Evolutionary conservation across 2,797 vertebrate genomes (phyloP), one percentile per base, ranked within the genome.

Genomic region (Hozukius guyotensis): DNA sequence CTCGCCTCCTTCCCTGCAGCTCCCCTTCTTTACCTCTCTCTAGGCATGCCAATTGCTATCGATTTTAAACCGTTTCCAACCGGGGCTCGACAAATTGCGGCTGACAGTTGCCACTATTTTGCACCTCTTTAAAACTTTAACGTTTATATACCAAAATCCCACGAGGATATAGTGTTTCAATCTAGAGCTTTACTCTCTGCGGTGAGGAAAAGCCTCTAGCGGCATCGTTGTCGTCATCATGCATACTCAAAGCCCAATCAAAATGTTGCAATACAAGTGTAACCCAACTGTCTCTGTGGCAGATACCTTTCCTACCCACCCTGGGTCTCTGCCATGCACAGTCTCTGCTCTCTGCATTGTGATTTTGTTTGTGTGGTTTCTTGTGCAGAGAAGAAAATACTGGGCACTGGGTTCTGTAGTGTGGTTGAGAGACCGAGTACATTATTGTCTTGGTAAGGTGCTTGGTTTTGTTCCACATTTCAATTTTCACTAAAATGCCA

Each of bases 231-330:
- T 63, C 87, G 82, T 75, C 59, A 74, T 49, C 46, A 57, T 31
- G 61, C 61, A 71, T 6, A 65, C 52, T 66, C 75, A 80, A 53
- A 89, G 67, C 31, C 52, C 62, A 80, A 85, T 85, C 74, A 73
- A 72, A 78, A 72, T 88, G 75, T 72, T 84, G 77, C 79, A 90
- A 87, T 64, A 61, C 24, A 75, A 78, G 82, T 80, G 82, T 67
- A 87, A 87, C 69, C 70, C 52, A 10, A 8, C 59, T 65, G 42
- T 60, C 61, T 64, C 27, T 46, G 16, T 22, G 27, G 25, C 72
- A 84, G 81, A 72, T 77, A 56, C 13, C 7, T 68, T 32, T 66
- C 13, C 42, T 42, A 55, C 77, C 69, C 18, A 8, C 12, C 12
- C 22, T 53, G 25, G 13, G 16, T 32, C 24, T 46, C n/a, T 60